Evolutionary conservation across 1,140 invertebrate species (phyloP).

Genomic region (Drosophila oshimai): DNA sequence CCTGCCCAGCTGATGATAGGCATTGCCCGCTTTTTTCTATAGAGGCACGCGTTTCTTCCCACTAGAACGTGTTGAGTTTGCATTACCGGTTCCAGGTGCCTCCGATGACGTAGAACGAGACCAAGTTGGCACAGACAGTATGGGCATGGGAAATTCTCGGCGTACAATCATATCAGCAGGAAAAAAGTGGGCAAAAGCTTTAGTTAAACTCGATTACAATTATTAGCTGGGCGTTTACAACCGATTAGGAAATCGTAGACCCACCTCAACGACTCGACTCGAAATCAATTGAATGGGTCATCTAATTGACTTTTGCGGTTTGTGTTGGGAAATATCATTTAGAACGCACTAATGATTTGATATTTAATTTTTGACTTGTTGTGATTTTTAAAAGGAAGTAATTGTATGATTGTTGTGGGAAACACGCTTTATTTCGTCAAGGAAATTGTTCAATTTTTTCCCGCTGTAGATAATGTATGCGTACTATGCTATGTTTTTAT

Average conservation of each 20-base stretch:
- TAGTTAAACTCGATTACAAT: not conserved
- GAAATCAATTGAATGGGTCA: slow-evolving; percentile 1
- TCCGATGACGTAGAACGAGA: slow-evolving; percentile 24
- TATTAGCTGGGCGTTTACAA: slow-evolving; percentile 21
- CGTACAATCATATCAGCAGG: not conserved
- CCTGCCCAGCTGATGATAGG: slow-evolving; percentile 17
- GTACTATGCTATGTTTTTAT: too few relatives aligned
- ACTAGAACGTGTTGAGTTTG: not conserved
- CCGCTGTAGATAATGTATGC: too few relatives aligned
- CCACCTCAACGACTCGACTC: not conserved
- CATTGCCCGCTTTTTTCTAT: slow-evolving; percentile 24
- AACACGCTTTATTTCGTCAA: too few relatives aligned
- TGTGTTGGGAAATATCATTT: slow-evolving; percentile 21
- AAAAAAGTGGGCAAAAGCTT: slow-evolving; percentile 29
- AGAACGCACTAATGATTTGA: not conserved
- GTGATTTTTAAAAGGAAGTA: not conserved
- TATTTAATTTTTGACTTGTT: not conserved
- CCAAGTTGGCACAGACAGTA: not conserved
- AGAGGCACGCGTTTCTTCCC: slow-evolving; percentile 39
- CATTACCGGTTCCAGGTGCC: slow-evolving; percentile 34
- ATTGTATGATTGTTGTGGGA: not conserved
- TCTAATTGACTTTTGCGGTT: slow-evolving; percentile 5
- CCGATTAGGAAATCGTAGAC: slow-evolving; percentile 11
- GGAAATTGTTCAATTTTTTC: too few relatives aligned
- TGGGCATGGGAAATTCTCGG: slow-evolving; percentile 35